A percentile compares a stretch with the other conserved stretches of the same genome.
Evolutionary conservation across 2,113 vertebrate species (phyloP).

Genomic region (Plecotus auritus): DNA sequence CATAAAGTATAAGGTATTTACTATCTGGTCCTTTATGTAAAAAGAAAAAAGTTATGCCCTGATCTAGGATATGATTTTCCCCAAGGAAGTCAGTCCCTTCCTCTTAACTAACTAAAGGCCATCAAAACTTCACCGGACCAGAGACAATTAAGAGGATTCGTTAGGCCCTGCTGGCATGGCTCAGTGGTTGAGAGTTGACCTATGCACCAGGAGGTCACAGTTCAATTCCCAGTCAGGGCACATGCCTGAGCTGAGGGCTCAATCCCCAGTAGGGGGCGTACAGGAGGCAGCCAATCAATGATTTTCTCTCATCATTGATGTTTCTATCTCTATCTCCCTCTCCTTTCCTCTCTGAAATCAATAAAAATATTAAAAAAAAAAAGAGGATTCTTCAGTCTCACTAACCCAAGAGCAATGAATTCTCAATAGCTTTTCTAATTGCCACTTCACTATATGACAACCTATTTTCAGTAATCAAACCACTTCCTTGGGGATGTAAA

Average conservation of each 20-base stretch:
- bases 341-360: no score
- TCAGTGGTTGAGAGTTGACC: no score
- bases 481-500: neutral
- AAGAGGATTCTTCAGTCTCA: neutral
- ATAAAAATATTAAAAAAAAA: no score
- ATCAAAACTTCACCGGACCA: neutral
- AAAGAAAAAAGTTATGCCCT: neutral
- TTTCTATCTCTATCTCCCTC: no score
- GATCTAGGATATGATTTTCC: neutral
- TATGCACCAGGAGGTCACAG: no score
- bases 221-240: no score
- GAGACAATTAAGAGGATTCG: neutral
- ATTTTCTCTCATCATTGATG: no score
- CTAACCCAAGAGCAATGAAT: neutral
- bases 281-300: no score
- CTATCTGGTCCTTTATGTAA: neutral
- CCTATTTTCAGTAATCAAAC: neutral
- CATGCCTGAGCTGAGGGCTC: no score
- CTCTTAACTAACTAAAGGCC: neutral
- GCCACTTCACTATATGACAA: neutral
- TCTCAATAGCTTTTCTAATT: neutral
- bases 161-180: neutral
- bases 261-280: no score
- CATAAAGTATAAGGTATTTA: neutral
- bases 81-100: neutral